Evolutionary conservation across 2,113 vertebrate species (phyloP), one percentile per base, ranked within the genome.

Genomic region (Proterorhinus semilunaris): DNA sequence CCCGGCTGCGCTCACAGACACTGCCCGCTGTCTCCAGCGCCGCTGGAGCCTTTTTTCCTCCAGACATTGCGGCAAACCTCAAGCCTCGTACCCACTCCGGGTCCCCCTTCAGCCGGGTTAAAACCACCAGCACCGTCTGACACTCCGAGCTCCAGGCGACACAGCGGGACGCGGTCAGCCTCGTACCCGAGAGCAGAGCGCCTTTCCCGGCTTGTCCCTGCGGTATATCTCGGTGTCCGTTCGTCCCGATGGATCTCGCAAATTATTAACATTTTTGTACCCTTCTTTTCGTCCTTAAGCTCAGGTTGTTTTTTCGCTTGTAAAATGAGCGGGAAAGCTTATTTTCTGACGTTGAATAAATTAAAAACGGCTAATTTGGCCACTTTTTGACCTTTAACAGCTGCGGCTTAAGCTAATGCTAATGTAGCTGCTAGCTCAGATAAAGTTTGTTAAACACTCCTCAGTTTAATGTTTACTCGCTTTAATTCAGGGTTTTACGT

Each of bases 311-410:
- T 75, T 71, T 73, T 36, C 65, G n/a, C 7, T 7, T 62, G 13
- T 62, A 10, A n/a, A 69, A 51, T 67, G 27, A 48, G 17, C 17
- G 1, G 17, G 17, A 36, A 57, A 27, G 3, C 36, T 12, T 15
- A 15, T 36, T 66, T 47, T 61, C 13, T 71, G 8, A 7, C 10
- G 17, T 8, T 66, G 44, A 15, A 13, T 8, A 17, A 46, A 55
- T 8, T 55, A 16, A 43, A 12, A 27, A 42, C 12, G 27, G 15
- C 11, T 21, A 42, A 10, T 11, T 27, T 7, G 43, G 66, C 1
- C 53, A 12, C 21, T 9, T 36, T 61, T 4, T 76, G 47, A 74
- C 70, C 72, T 57, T 53, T 46, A 71, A 17, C 21, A 8, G n/a
- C 53, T 55, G 53, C 7, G 17, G 52, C 10, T 62, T 6, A 47